A percentile compares a stretch with the other conserved stretches of the same genome.
phyloP scores from a whole-genome alignment of 2,113 vertebrate species.

The Hemiscyllium ocellatum region DNA sequence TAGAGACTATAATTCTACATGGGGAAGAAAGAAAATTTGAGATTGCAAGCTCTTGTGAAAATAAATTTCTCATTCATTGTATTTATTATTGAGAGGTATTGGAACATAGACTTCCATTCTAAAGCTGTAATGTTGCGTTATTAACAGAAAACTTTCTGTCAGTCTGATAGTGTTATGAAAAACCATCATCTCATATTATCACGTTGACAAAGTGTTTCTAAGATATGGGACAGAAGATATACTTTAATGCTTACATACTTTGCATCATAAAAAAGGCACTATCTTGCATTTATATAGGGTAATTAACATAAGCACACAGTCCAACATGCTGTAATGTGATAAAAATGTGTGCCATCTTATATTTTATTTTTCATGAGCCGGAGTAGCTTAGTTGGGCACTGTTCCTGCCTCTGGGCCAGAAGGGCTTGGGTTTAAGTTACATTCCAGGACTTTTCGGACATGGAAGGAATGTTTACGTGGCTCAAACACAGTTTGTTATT shows the following conservation, averaged over 20 bases:
- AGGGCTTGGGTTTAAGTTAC: too few relatives aligned
- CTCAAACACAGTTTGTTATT: too few relatives aligned
- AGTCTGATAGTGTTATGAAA: not conserved
- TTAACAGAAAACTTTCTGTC: not conserved
- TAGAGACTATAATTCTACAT: too few relatives aligned
- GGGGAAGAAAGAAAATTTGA: not conserved
- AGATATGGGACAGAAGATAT: not conserved
- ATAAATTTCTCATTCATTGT: not conserved
- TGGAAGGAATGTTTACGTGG: too few relatives aligned
- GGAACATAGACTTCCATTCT: not conserved
- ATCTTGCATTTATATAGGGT: not conserved
- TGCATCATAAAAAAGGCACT: not conserved
- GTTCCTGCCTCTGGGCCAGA: too few relatives aligned
- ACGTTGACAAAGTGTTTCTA: not conserved
- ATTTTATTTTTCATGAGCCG: not conserved
- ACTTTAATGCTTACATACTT: not conserved
- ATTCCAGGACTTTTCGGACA: too few relatives aligned
- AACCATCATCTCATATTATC: not conserved
- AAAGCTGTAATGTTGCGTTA: not conserved
- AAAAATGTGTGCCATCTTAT: not conserved
- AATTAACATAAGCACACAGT: not conserved
- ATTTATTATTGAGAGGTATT: not conserved
- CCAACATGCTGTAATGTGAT: not conserved
- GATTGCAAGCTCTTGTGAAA: not conserved
- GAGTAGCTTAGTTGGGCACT: too few relatives aligned